phyloP scores from a whole-genome alignment of 1,140 invertebrate genomes.

The Parapsyche elsis region DNA sequence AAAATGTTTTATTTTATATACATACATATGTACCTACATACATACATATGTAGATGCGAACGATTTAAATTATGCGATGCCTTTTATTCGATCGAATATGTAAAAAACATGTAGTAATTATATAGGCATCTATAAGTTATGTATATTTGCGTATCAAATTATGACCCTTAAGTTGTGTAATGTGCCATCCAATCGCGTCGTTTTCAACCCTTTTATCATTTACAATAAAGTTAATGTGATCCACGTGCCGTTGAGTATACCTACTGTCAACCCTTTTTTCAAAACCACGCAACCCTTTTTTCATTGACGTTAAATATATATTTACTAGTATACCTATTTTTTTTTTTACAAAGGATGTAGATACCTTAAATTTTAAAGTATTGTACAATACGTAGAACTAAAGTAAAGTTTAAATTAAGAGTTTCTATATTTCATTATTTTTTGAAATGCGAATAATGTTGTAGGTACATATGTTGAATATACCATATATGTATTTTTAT shows the following conservation, averaged over 20 bases:
- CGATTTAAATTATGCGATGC: too few relatives aligned
- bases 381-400: too few relatives aligned
- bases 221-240: constrained; percentile 53
- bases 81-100: too few relatives aligned
- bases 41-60: too few relatives aligned
- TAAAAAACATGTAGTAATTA: not conserved
- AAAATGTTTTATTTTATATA: not conserved
- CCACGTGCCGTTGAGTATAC: constrained; percentile 52
- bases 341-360: not conserved
- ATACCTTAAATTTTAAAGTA: too few relatives aligned
- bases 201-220: constrained; percentile 47
- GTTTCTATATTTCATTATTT: too few relatives aligned
- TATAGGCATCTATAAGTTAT: not conserved
- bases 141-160: constrained; percentile 50
- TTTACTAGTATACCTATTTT: not conserved
- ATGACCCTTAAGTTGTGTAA: constrained; percentile 37
- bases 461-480: too few relatives aligned
- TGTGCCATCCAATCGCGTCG: constrained; percentile 43
- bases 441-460: too few relatives aligned
- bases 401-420: too few relatives aligned
- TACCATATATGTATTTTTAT: too few relatives aligned
- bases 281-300: not conserved
- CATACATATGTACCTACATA: not conserved
- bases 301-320: not conserved
- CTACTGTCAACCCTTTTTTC: constrained; percentile 11